Conservation (phyloP, 35 echinoderm and acorn worm species). For the Strongylocentrotus purpuratus region DNA sequence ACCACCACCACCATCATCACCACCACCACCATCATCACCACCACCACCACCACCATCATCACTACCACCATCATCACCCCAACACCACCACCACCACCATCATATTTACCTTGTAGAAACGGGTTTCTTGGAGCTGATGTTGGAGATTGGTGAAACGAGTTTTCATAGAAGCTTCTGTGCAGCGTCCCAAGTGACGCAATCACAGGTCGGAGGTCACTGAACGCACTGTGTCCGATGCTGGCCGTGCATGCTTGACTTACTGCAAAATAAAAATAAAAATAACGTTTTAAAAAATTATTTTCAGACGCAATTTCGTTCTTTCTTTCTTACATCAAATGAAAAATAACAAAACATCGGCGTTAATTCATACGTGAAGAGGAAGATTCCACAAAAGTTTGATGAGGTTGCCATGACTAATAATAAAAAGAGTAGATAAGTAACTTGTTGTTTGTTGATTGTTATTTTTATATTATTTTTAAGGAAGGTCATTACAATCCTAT, state of each 20-base stretch:
- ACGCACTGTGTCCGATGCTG: slow-evolving; percentile 25
- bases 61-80: not conserved
- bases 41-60: not conserved
- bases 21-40: not conserved
- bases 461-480: too few relatives aligned
- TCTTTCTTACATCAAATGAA: too few relatives aligned
- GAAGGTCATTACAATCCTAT: too few relatives aligned
- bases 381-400: too few relatives aligned
- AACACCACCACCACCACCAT: too few relatives aligned
- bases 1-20: not conserved
- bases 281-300: not conserved
- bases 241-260: slow-evolving; percentile 14
- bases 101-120: slow-evolving; percentile 25
- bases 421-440: too few relatives aligned
- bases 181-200: slow-evolving; percentile 44
- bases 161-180: slow-evolving; percentile 41
- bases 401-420: too few relatives aligned
- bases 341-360: too few relatives aligned
- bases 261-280: not conserved
- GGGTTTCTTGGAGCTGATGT: slow-evolving; percentile 39
- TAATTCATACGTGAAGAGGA: too few relatives aligned
- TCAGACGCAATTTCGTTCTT: too few relatives aligned
- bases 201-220: slow-evolving; percentile 48
- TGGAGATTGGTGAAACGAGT: slow-evolving; percentile 18
- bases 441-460: too few relatives aligned